A percentile compares a stretch with the other conserved stretches of the same genome.
These are phyloP conservation scores for Cataglyphis livida DNA, from an alignment of 2,888 invertebrate genomes.

Conservation along the genomic window DNA sequence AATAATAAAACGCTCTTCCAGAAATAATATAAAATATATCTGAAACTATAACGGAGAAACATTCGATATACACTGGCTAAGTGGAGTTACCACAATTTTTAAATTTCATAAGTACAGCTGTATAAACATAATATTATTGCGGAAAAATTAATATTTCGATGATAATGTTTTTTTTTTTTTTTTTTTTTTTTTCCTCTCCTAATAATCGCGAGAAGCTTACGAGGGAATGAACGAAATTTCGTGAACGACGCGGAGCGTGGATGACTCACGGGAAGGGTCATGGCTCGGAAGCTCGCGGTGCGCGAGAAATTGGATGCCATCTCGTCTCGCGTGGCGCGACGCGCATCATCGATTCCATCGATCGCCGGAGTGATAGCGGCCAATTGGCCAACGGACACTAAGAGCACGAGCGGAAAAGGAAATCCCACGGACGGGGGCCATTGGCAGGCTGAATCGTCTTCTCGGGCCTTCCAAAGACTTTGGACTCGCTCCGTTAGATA, in stretches of 20 bases:
- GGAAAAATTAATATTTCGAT: not conserved
- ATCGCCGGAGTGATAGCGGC: slow-evolving; percentile 59
- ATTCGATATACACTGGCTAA: not conserved
- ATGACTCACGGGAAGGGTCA: slow-evolving; percentile 26
- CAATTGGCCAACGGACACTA: slow-evolving; percentile 67
- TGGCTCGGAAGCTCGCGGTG: slow-evolving; percentile 27
- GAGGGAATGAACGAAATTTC: slow-evolving; percentile 8
- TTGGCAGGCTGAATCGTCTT: slow-evolving; percentile 68
- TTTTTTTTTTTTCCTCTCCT: not conserved
- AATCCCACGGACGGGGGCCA: slow-evolving; percentile 59
- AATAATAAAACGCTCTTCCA: not conserved
- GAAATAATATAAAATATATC: not conserved
- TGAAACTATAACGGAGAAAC: not conserved
- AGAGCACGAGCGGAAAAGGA: slow-evolving; percentile 57
- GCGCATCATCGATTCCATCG: slow-evolving; percentile 66
- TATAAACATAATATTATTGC: not conserved
- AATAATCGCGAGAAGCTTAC: not conserved
- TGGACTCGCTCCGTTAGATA: slow-evolving; percentile 77
- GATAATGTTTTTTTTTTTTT: not conserved
- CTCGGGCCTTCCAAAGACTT: slow-evolving; percentile 62
- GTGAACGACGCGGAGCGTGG: slow-evolving; percentile 47
- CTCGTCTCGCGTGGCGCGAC: slow-evolving; percentile 47
- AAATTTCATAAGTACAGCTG: not conserved
- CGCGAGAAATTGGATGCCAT: slow-evolving; percentile 65
- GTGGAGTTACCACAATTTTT: not conserved